Percentiles rank a stretch among this genome's conserved stretches.
phyloP scores from a whole-genome alignment of 2,113 vertebrate species.

The Siphamia tubifer region DNA sequence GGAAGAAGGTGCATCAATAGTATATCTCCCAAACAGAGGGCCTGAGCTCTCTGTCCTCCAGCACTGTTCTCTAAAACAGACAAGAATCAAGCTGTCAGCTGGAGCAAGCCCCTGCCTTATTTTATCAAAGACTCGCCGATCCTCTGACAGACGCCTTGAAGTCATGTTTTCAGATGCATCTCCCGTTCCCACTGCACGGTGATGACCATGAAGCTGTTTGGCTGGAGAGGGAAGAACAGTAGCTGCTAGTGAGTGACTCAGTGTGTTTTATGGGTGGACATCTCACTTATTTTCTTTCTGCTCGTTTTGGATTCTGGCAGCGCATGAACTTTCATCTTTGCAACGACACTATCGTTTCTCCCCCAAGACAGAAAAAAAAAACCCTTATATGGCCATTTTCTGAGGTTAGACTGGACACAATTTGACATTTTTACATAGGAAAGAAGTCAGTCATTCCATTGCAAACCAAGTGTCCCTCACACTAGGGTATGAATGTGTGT shows the following conservation, averaged over 20 bases:
- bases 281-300: not conserved
- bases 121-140: not conserved
- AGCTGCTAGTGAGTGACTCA: not conserved
- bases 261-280: not conserved
- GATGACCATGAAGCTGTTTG: not conserved
- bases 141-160: slow-evolving; percentile 1
- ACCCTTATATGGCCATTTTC: too few species aligned
- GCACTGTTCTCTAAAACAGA: not conserved
- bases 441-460: too few species aligned
- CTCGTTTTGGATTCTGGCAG: not conserved
- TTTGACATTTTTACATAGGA: too few species aligned
- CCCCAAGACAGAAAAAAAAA: too few species aligned
- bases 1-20: not conserved
- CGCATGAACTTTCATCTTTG: not conserved
- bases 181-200: not conserved
- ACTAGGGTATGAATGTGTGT: too few species aligned
- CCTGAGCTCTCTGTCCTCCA: not conserved
- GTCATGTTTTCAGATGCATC: not conserved
- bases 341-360: not conserved
- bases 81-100: not conserved
- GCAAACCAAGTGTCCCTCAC: too few species aligned
- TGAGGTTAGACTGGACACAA: not conserved
- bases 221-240: too few species aligned
- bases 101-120: not conserved
- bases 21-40: too few species aligned